Conservation (phyloP, 2,888 invertebrate species). For the Phasia obesa region DNA sequence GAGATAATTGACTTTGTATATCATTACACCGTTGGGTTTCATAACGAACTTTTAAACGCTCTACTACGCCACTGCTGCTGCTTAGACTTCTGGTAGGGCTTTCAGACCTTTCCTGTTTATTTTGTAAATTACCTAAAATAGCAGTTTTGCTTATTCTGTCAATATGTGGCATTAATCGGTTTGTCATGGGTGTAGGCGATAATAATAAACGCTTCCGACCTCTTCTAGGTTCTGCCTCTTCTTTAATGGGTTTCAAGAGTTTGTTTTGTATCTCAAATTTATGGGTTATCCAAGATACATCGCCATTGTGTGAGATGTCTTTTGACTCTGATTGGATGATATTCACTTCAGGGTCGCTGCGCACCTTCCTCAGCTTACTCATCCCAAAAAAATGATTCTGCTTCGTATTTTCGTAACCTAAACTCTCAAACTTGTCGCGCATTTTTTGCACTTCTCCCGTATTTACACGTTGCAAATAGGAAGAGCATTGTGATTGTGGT, state of each 20-base stretch:
- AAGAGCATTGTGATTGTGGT: slow-evolving; percentile 88
- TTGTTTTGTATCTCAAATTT: slow-evolving; percentile 84
- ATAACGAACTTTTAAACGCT: slow-evolving; percentile 88
- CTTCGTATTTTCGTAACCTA: slow-evolving; percentile 57
- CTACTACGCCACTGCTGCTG: slow-evolving; percentile 84
- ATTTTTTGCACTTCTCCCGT: slow-evolving; percentile 90
- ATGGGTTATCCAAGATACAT: slow-evolving; percentile 85
- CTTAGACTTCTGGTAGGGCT: slow-evolving; percentile 73
- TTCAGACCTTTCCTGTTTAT: slow-evolving; percentile 54
- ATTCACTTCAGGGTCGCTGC: slow-evolving; percentile 91
- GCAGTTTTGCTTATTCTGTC: slow-evolving; percentile 95
- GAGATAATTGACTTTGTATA: slow-evolving; percentile 84
- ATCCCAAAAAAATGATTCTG: slow-evolving; percentile 79
- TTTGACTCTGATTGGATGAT: slow-evolving; percentile 83
- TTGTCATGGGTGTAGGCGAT: slow-evolving; percentile 84
- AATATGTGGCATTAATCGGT: slow-evolving; percentile 93
- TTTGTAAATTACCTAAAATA: slow-evolving; percentile 81
- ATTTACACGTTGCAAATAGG: slow-evolving; percentile 88
- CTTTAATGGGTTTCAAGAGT: slow-evolving; percentile 64
- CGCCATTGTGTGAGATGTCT: slow-evolving; percentile 84
- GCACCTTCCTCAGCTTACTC: slow-evolving; percentile 85
- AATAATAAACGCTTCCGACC: slow-evolving; percentile 82
- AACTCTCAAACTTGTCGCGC: slow-evolving; percentile 88
- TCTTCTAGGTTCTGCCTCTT: slow-evolving; percentile 74
- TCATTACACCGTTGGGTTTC: slow-evolving; percentile 72